Conservation (phyloP, 2,888 invertebrate species). For the Limnephilus rhombicus region DNA sequence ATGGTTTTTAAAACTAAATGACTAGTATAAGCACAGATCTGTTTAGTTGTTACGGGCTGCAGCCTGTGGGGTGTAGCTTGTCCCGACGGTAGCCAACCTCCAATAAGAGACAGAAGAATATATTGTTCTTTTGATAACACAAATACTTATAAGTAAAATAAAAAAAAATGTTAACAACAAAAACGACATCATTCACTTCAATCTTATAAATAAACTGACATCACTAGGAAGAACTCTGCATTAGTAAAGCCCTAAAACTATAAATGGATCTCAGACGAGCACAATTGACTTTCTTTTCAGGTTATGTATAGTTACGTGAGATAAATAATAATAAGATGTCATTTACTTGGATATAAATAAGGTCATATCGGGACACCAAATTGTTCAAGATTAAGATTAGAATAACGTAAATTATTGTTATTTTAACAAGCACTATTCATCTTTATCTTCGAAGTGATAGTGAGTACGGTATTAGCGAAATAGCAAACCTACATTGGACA, state of each 20-base stretch:
- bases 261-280: neutral
- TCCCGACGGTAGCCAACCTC: neutral
- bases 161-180: neutral
- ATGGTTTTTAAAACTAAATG: neutral
- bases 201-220: neutral
- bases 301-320: conserved; percentile 20
- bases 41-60: neutral
- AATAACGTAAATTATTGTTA: neutral
- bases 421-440: conserved; percentile 21
- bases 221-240: neutral
- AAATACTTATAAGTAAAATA: neutral
- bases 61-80: neutral
- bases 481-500: conserved; percentile 38
- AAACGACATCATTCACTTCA: neutral
- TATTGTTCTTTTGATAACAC: neutral
- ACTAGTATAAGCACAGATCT: neutral
- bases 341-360: conserved; percentile 1
- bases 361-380: neutral
- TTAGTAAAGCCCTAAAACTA: neutral
- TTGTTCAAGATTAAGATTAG: neutral
- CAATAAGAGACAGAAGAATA: neutral
- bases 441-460: conserved; percentile 13
- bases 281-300: neutral
- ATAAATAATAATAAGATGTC: conserved; percentile 11
- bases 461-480: conserved; percentile 5